Base-by-base conservation (phyloP, 2,888 invertebrate species). In the Dryocosmus kuriphilus region DNA sequence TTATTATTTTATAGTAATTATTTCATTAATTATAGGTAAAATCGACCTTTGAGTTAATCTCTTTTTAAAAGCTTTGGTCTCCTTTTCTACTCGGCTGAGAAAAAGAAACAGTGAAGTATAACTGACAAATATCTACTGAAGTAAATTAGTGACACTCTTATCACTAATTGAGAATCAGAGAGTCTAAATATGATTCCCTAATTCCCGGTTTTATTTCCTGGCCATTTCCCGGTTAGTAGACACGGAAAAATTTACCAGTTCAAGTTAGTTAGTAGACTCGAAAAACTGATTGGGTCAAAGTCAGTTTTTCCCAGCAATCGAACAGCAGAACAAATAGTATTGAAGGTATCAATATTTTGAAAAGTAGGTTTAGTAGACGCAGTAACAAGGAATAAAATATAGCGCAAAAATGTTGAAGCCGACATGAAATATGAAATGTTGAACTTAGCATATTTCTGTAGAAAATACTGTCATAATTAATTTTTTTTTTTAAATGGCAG, bases 1-100 rank as follows among this genome's bases (percentile, higher is more conserved):
- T 38, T 16, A 65, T 24, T 14, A n/a, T 41, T 22, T 41, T 38
- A n/a, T 24, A 24, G 22, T 65, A 16, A 65, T n/a, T 65, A 38
- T 35, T 38, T 65, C 22, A 14, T 38, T 24, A 65, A 24, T 38
- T 38, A 71, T 38, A 19, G 46, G n/a, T 71, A 30, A 51, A 30
- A 71, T 67, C 67, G 16, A 41, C 5, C 41, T 41, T 67, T 24
- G 46, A 51, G 51, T 71, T 71, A 71, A 71, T 71, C 71, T 71
- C 51, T 71, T 51, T 27, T 30, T 51, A 71, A 71, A n/a, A 51
- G 16, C n/a, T 71, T 30, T 51, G 30, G 38, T 38, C 38, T 38
- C 14, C 71, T 30, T 27, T n/a, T 30, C 41, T n/a, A n/a, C 19
- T 71, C 51, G 27, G 27, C 27, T 51, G 14, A 4, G 11, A 57